Evolutionary conservation across 2,888 invertebrate genomes (phyloP).

Genomic region (Leucozona laternaria): DNA sequence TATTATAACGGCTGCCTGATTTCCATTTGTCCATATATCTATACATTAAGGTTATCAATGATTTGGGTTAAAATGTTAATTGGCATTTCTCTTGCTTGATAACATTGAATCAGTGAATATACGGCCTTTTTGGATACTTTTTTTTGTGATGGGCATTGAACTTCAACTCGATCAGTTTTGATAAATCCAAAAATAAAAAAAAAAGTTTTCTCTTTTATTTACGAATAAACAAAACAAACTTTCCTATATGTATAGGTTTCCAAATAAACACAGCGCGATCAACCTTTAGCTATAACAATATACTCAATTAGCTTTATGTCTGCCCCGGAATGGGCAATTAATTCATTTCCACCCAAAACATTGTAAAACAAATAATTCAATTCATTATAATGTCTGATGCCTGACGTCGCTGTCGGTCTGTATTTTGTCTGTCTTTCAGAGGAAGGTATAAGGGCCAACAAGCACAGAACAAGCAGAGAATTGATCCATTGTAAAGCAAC

Average conservation of each 20-base stretch:
- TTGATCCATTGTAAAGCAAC: slow-evolving; percentile 15
- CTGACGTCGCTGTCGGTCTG: neutral
- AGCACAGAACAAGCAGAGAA: slow-evolving; percentile 11
- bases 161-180: slow-evolving; percentile 17
- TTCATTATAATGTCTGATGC: neutral
- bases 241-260: neutral
- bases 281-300: slow-evolving; percentile 50
- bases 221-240: slow-evolving; percentile 22
- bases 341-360: slow-evolving; percentile 46
- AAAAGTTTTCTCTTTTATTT: neutral
- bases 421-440: neutral
- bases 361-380: slow-evolving; percentile 56
- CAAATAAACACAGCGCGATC: slow-evolving; percentile 34
- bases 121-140: neutral
- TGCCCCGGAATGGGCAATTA: slow-evolving; percentile 51
- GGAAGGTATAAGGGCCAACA: neutral
- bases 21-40: too few species aligned
- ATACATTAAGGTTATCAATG: slow-evolving; percentile 25
- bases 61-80: slow-evolving; percentile 21
- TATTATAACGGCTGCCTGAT: neutral
- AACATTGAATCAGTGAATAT: slow-evolving; percentile 2
- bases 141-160: slow-evolving; percentile 15
- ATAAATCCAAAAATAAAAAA: slow-evolving; percentile 1
- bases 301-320: slow-evolving; percentile 61
- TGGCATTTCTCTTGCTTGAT: slow-evolving; percentile 3